Base-by-base conservation (phyloP, 2,888 invertebrate genomes). In the Drosophila putrida region DNA sequence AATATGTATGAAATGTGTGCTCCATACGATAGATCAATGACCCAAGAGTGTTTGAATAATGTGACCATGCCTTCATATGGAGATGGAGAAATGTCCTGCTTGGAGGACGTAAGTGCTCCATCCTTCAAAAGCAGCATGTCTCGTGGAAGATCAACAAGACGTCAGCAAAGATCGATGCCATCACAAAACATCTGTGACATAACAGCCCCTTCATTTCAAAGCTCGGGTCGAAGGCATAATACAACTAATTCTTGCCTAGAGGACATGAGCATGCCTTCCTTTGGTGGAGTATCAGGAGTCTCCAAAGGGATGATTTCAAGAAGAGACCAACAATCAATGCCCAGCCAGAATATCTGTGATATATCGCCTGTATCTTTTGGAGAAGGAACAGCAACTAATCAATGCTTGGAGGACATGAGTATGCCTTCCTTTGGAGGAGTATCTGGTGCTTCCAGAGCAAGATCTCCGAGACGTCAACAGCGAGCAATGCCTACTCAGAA, bases 391-490 rank as follows among this genome's bases (percentile, higher is more conserved):
- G 9, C 2, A 0, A 41, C 61, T 20, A 43, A 28, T 0, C 51
- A 73, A 6, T 59, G 58, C 36, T 27, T 73, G 38, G 57, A 65
- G 6, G 51, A 75, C 15, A 4, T 66, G 8, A 62, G 47, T 0
- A 75, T 67, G 65, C 76, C 74, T 11, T 57, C 61, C 0, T 64
- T 61, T 43, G 61, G 58, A 6, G 64, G 15, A 8, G 41, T 66
- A 0, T 70, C 71, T 0, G 58, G 58, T 1, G 20, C 41, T 2
- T 43, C 55, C 0, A 36, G 4, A 20, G 15, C 0, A 0, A 43
- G 43, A 43, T 43, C 43, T 4, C 6, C 0, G 11, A 2, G 25
- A 43, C 25, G 43, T 5, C 61, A 59, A 8, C 43, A 60, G 10
- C 39, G 49, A 2, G n/a, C 50, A 20, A 38, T 70, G 62, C 28